These are phyloP conservation scores for Melieria crassipennis DNA, from an alignment of 2,888 invertebrate genomes.

Conservation along the genomic window DNA sequence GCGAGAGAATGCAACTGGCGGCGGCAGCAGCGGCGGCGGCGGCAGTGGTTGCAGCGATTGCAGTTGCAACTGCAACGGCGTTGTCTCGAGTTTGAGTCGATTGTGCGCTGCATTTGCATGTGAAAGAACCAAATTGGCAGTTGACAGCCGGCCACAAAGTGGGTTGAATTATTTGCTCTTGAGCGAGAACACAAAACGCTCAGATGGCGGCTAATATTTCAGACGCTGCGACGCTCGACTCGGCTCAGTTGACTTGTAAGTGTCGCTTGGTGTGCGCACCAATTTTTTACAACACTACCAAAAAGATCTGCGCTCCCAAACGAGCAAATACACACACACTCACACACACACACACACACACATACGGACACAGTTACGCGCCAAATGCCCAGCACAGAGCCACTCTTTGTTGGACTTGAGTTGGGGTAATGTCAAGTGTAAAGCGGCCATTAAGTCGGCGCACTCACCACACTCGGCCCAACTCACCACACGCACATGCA, in stretches of 20 bases:
- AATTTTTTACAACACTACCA: too few species aligned
- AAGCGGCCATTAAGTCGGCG: conserved; percentile 36
- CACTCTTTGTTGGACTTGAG: conserved; percentile 7
- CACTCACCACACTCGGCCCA: conserved; percentile 26
- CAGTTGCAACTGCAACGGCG: too few species aligned
- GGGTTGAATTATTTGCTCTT: too few species aligned
- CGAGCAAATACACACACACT: neutral
- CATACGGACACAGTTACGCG: conserved; percentile 2
- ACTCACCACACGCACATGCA: conserved; percentile 29
- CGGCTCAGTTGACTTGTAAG: too few species aligned
- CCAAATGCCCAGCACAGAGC: conserved; percentile 8
- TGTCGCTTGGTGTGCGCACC: too few species aligned
- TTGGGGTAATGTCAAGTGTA: conserved; percentile 46
- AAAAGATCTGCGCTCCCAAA: too few species aligned
- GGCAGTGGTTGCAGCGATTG: neutral
- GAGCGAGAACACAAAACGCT: too few species aligned
- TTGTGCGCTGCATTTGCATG: conserved; percentile 22
- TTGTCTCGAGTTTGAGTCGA: neutral
- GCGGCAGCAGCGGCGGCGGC: neutral
- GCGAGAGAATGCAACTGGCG: too few species aligned
- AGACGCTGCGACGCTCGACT: too few species aligned
- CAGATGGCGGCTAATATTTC: too few species aligned
- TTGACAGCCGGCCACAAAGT: conserved; percentile 35
- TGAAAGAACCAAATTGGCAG: conserved; percentile 42
- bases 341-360: conserved; percentile 16